Evolutionary conservation across 2,797 vertebrate species (phyloP), one percentile per base, ranked within the genome.

Genomic region (Helicolenus hilgendorfi): DNA sequence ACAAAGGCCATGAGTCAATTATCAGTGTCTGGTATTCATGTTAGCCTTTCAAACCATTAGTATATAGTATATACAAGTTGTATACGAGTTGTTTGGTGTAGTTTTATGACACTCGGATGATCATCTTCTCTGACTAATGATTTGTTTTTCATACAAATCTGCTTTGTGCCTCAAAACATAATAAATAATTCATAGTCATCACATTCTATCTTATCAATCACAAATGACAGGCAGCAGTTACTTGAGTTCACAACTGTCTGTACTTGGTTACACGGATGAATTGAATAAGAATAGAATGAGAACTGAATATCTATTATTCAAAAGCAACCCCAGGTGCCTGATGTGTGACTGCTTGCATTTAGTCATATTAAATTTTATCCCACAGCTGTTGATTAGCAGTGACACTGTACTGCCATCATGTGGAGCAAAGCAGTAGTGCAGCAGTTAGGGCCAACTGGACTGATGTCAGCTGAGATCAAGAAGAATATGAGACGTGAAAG

Each of bases 401-500:
- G 84, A 53, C n/a, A 35, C 59, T 85, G 33, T 79, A 69, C 78
- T 90, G 90, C 87, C 93, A 86, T 81, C 92, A 4, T 72, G 89
- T 94, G 96, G 94, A 89, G n/a, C 27, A 35, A 88, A 38, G 38
- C 4, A 7, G 63, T 60, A 89, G 13, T 83, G 77, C 85, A 72
- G 60, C 3, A 29, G 53, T 85, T 22, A 36, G 8, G 3, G 26
- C 10, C 0, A 26, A 78, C 15, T 35, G 13, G 20, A 53, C 0
- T 18, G 5, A 65, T 27, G 63, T 35, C 13, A 11, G 65, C 36
- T 26, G 45, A 68, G 11, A 26, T 59, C 75, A 72, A 36, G 18
- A 6, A 86, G 65, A 38, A 7, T 10, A 14, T 5, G 8, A 55
- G 27, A 55, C 8, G 49, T 59, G 67, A 49, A 56, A 53, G 2